These are phyloP conservation scores for Plotosus lineatus DNA, from an alignment of 2,113 vertebrate genomes.

Conservation along the genomic window DNA sequence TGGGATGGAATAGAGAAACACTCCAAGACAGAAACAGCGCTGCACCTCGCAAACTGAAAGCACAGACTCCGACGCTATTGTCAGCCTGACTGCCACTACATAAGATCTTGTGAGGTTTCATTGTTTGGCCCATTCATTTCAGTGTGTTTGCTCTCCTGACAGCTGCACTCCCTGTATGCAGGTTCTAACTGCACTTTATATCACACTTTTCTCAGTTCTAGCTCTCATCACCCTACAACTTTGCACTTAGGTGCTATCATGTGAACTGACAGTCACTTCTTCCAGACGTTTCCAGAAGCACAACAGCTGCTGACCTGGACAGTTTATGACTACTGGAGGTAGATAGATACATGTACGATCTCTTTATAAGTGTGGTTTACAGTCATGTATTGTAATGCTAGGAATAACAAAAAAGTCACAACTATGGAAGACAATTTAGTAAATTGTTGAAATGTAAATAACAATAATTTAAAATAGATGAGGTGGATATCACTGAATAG, in stretches of 20 bases:
- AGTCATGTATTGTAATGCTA: not conserved
- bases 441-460: too few relatives aligned
- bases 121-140: constrained; percentile 24
- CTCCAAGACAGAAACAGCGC: constrained; percentile 57
- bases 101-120: constrained; percentile 44
- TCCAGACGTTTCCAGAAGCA: not conserved
- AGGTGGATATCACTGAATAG: too few relatives aligned
- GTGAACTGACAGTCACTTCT: not conserved
- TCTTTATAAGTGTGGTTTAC: not conserved
- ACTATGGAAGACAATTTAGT: not conserved
- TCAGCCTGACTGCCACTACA: constrained; percentile 48
- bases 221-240: not conserved
- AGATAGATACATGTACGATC: not conserved
- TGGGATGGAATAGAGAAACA: not conserved
- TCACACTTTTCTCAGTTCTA: constrained; percentile 4
- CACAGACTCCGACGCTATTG: constrained; percentile 45
- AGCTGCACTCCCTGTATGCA: constrained; percentile 10
- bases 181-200: not conserved
- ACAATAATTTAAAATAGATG: too few relatives aligned
- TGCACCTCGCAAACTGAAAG: constrained; percentile 61
- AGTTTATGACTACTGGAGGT: not conserved
- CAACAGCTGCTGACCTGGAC: not conserved
- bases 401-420: not conserved
- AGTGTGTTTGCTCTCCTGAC: constrained; percentile 34
- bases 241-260: not conserved